A percentile compares a stretch with the other conserved stretches of the same genome.
phyloP scores from a whole-genome alignment of 2,797 vertebrate genomes.

The Phoeniculus purpureus region DNA sequence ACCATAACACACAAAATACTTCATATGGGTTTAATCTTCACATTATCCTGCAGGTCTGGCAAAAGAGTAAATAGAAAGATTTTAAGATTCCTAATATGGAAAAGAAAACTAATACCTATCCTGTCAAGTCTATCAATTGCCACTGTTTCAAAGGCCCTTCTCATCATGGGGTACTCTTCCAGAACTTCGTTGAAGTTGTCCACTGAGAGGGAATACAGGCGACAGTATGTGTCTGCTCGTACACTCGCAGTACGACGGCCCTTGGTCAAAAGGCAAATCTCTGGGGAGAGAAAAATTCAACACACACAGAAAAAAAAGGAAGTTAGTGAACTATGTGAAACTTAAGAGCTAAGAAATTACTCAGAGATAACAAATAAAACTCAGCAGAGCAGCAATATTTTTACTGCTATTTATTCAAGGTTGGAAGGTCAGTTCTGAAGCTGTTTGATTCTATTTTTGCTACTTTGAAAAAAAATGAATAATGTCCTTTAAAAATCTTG shows the following conservation, averaged over 20 bases:
- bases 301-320: constrained; percentile 1
- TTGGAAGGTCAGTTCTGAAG: background rate
- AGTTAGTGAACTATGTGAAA: background rate
- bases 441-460: background rate
- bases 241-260: constrained; percentile 96
- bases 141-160: constrained; percentile 67
- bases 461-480: background rate
- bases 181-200: constrained; percentile 99
- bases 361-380: background rate
- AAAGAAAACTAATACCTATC: constrained; percentile 85
- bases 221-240: constrained; percentile 96
- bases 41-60: background rate
- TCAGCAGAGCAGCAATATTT: background rate
- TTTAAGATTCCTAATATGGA: background rate
- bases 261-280: constrained; percentile 93
- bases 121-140: constrained; percentile 87
- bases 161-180: constrained; percentile 99
- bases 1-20: background rate
- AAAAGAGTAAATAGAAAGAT: background rate
- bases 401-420: background rate
- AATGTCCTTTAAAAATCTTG: background rate
- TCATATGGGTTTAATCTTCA: background rate
- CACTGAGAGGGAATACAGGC: constrained; percentile 96
- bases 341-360: background rate
- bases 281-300: constrained; percentile 73